Evolutionary conservation across 1,140 invertebrate genomes (phyloP).

Genomic region (Drosophila punjabiensis): DNA sequence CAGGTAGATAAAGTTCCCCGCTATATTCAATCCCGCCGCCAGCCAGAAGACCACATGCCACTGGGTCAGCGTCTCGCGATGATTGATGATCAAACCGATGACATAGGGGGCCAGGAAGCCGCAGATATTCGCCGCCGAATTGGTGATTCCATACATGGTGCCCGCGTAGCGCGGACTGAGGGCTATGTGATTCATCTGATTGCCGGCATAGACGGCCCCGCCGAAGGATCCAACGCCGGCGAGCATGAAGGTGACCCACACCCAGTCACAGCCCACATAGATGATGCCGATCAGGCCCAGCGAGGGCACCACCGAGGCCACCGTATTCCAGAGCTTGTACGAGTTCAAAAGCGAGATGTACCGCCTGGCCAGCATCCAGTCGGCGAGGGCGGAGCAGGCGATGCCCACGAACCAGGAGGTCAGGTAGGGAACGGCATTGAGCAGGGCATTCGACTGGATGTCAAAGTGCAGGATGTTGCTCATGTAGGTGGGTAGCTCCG

Average conservation of each 20-base stretch:
- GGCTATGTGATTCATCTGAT: constrained; percentile 95
- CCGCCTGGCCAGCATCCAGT: constrained; percentile 88
- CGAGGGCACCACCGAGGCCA: constrained; percentile 91
- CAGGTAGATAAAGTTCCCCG: constrained; percentile 92
- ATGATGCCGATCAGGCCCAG: constrained; percentile 91
- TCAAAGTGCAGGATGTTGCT: constrained; percentile 95
- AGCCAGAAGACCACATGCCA: constrained; percentile 96
- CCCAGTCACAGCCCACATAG: constrained; percentile 91
- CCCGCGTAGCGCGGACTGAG: constrained; percentile 94
- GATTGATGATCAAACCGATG: constrained; percentile 90
- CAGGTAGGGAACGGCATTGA: constrained; percentile 93
- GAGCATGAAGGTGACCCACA: constrained; percentile 90
- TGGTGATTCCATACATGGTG: constrained; percentile 95
- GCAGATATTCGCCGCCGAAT: constrained; percentile 94
- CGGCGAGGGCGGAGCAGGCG: constrained; percentile 89
- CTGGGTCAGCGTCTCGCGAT: constrained; percentile 92
- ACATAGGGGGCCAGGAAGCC: constrained; percentile 94
- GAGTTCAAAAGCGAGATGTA: constrained; percentile 89
- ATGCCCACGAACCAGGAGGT: constrained; percentile 90
- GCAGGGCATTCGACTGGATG: constrained; percentile 92
- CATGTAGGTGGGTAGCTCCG: constrained; percentile 97
- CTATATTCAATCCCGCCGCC: constrained; percentile 91
- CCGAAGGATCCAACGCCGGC: constrained; percentile 90
- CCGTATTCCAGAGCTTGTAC: constrained; percentile 91
- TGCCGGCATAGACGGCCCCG: constrained; percentile 91